Percentiles rank a stretch among this genome's conserved stretches.
Conservation (phyloP, 2,888 invertebrate genomes). For the Galerucella pusilla region DNA sequence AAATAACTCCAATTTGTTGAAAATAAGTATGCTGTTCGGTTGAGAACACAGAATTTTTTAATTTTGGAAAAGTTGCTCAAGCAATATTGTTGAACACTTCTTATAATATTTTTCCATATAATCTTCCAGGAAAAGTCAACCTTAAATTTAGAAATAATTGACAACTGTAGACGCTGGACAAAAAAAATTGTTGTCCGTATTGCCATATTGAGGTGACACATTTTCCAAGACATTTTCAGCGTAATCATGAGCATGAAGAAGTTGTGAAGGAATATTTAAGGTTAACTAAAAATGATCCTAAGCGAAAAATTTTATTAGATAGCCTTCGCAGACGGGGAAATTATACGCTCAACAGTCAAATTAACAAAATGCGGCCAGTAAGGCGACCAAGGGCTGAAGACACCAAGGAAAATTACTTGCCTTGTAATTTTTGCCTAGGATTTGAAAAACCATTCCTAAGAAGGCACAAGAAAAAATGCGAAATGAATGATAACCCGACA, state of each 20-base stretch:
- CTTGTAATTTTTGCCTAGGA: slow-evolving; percentile 26
- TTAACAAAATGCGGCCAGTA: slow-evolving; percentile 15
- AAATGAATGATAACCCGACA: not conserved
- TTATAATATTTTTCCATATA: no score
- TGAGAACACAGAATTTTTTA: no score
- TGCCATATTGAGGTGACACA: slow-evolving; percentile 41
- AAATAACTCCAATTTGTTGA: no score
- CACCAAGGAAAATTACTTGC: slow-evolving; percentile 22
- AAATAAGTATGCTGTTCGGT: no score
- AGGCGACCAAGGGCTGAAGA: slow-evolving; percentile 20
- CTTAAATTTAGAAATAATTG: slow-evolving; percentile 17
- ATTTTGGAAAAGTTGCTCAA: no score
- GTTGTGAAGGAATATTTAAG: slow-evolving; percentile 38
- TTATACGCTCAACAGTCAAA: slow-evolving; percentile 17
- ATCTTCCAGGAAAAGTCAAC: slow-evolving; percentile 3
- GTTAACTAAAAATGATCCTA: slow-evolving; percentile 32
- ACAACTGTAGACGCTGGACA: slow-evolving; percentile 33
- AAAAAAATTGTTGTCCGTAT: slow-evolving; percentile 41
- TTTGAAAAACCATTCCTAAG: slow-evolving; percentile 27
- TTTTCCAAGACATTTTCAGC: slow-evolving; percentile 40
- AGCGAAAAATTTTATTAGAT: slow-evolving; percentile 33
- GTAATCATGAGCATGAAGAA: slow-evolving; percentile 40
- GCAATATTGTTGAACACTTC: no score
- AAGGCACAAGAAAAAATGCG: slow-evolving; percentile 26
- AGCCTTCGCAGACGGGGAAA: slow-evolving; percentile 38